Percentiles rank a stretch among this genome's conserved stretches.
Conservation (phyloP, 2,113 vertebrate species). For the Cynocephalus volans region DNA sequence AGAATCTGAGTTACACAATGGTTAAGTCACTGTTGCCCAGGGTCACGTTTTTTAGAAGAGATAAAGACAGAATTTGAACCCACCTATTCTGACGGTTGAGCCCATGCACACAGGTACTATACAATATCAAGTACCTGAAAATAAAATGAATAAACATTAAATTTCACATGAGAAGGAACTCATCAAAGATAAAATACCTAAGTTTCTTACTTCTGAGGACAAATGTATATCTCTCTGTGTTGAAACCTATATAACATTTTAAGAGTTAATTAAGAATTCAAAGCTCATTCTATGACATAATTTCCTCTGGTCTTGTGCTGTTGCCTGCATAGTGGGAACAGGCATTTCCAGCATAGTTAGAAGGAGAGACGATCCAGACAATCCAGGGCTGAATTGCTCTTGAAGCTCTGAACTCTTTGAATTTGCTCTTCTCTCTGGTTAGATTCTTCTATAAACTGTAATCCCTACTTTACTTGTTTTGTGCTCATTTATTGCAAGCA, state of each 20-base stretch:
- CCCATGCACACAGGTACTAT: accelerated
- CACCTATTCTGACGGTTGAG: neutral
- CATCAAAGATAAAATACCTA: neutral
- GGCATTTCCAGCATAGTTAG: neutral
- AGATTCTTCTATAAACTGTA: constrained; percentile 19
- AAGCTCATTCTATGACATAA: neutral
- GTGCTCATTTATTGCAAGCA: neutral
- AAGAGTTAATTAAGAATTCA: neutral
- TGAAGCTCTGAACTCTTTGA: neutral
- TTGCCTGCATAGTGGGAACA: neutral
- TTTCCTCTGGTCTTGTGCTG: neutral
- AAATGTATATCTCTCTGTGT: neutral
- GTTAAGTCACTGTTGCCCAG: neutral
- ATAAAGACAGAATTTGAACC: neutral
- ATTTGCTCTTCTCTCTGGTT: neutral
- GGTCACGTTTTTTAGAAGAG: neutral
- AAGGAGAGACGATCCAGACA: neutral
- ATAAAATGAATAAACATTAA: constrained; percentile 9
- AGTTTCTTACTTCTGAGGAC: neutral
- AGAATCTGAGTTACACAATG: neutral
- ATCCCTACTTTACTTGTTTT: neutral
- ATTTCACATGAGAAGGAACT: neutral
- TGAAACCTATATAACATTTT: neutral
- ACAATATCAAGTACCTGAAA: neutral
- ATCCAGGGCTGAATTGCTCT: neutral